Evolutionary conservation across 2,113 vertebrate species (phyloP).

Genomic region (Laticauda colubrina): DNA sequence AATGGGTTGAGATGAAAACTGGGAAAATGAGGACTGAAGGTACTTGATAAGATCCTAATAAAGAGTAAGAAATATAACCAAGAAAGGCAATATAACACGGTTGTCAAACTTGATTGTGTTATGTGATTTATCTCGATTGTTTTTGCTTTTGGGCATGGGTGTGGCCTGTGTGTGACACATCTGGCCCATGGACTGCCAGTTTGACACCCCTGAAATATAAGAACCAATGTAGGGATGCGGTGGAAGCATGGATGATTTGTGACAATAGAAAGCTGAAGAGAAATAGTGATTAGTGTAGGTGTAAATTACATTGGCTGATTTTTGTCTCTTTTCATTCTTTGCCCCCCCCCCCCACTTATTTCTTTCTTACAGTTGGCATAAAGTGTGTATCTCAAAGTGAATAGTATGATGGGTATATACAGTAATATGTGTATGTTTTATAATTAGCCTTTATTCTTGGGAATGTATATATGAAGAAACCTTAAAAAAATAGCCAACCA

Average conservation of each 20-base stretch:
- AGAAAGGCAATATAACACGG: background rate
- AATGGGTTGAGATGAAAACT: background rate
- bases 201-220: background rate
- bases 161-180: no score
- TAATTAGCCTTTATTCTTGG: conserved; percentile 16
- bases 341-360: background rate
- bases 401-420: background rate
- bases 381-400: background rate
- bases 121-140: no score
- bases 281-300: background rate
- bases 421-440: conserved; percentile 14
- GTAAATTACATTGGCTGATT: background rate
- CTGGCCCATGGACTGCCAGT: no score
- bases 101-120: no score
- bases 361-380: background rate
- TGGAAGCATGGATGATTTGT: background rate
- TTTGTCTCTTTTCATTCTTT: background rate
- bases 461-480: conserved; percentile 30
- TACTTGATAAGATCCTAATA: background rate
- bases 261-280: background rate
- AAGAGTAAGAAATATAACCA: background rate
- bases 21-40: background rate
- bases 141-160: no score
- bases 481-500: conserved; percentile 29
- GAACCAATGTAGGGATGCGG: background rate